Evolutionary conservation across 2,113 vertebrate species (phyloP), one percentile per base, ranked within the genome.

Genomic region (Microtus oregoni): DNA sequence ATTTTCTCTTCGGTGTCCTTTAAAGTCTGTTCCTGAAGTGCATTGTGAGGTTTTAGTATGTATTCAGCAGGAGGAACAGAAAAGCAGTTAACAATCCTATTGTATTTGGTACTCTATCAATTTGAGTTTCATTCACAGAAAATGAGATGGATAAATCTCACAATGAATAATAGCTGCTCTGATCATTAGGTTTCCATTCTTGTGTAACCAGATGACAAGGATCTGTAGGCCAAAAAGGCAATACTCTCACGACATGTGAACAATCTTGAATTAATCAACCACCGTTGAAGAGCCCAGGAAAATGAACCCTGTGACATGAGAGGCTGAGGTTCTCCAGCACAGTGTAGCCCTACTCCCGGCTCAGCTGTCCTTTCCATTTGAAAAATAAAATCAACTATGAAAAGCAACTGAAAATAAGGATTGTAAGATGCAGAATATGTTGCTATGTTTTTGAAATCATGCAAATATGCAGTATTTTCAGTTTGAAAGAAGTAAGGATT

Each of bases 1-100:
- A 96, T 90, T 96, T 97, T 94, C 97, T 98, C 97, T 97, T 96
- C 94, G 95, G 97, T 97, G 92, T 96, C 97, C 78, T 97, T 97
- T 96, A 94, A 87, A 95, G 72, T 68, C 70, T 97, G 97, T 97
- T 97, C 96, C 75, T 97, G 92, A 98, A 90, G 89, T 92, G 30
- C 96, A 95, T 92, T 95, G 94, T 89, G 91, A 95, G 72, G 94
- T 92, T 93, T 81, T 95, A 73, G 15, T 86, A 92, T 94, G n/a
- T 93, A 91, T 94, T 96, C 95, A 92, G 90, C 95, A 98, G 97
- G 97, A 98, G 97, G 61, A 20, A 96, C 44, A 89, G 96, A 94
- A 87, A 98, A 92, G 76, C 83, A 97, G 96, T 97, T 97, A 98
- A 97, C 97, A 97, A 76, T 86, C 88, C 97, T 95, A 76, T 90